Base-by-base conservation (phyloP, 1,140 invertebrate genomes). In the Hylaeus volcanicus region DNA sequence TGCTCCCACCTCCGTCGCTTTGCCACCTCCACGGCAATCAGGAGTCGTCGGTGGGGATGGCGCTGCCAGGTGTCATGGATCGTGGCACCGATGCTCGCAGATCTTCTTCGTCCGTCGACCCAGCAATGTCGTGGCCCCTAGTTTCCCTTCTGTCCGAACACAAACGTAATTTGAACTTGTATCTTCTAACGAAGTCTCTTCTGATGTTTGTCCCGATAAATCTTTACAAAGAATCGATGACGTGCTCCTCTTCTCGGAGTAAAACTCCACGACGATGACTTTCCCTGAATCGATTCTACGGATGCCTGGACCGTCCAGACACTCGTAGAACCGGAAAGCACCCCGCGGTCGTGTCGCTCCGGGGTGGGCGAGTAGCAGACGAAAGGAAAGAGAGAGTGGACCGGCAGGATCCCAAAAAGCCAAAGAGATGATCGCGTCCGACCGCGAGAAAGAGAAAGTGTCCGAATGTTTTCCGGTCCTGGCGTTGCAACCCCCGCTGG, bases 31-130 rank as follows among this genome's bases (percentile, higher is more conserved):
- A 85, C 56, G 11, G 15, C n/a, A n/a, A 45, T 11, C 45, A 2
- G 56, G 51, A 9, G 43, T 56, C 60, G n/a, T 4, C 15, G 14
- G 26, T 69, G 69, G 78, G 79, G 71, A 58, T 12, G 15, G 37
- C 6, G 51, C 43, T 58, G 71, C 87, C 86, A 87, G 81, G 87
- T 87, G 79, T 84, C 63, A 64, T 61, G 79, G 70, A 85, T 88
- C 77, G 78, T 63, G 79, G 81, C 73, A 77, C 75, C 74, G 55
- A 5, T 41, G 61, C 73, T 75, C 81, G 80, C 87, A 90, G 87
- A 90, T 80, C 77, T 53, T 61, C 75, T 51, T 66, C 82, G 84
- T 70, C 82, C 82, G 55, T 76, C 81, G 79, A 74, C 61, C 68
- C 39, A 81, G 78, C 37, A 63, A 74, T 80, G 74, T 88, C 84